Evolutionary conservation across 2,113 vertebrate species (phyloP), one percentile per base, ranked within the genome.

Genomic region (Verasper variegatus): DNA sequence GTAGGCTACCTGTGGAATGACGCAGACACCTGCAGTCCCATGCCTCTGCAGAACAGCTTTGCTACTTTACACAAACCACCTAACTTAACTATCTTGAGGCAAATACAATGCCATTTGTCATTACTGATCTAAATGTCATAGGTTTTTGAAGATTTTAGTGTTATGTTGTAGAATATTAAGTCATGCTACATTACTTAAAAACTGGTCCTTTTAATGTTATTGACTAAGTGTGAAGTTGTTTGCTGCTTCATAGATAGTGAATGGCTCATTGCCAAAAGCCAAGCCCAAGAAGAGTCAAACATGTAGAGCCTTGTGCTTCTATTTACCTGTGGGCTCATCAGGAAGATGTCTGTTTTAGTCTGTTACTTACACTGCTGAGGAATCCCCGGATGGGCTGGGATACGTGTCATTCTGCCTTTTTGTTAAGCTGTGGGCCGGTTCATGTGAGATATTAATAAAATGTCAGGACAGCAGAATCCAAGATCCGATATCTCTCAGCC

Each of bases 291-390:
- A 70, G 20, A 23, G 31, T 69, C 52, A 15, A 51, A 78, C 90
- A 5, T 86, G 90, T 86, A 63, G 64, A 73, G 80, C 52, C 85
- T 13, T 89, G 90, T 64, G 3, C 68, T 69, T 31, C 24, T 45
- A 8, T 81, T 70, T 73, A 65, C 35, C 59, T 65, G n/a, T 57
- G 67, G 12, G 31, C 78, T 74, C 71, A 69, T 76, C 20, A 49
- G 64, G 45, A 80, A 80, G 51, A 52, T 21, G 27, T 68, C 65
- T 73, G 21, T 62, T 55, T 54, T 6, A 8, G 49, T 57, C 12
- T 69, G 55, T 61, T 67, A 20, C 42, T 67, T 27, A 60, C 21
- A 9, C 27, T 76, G 21, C 63, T 68, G 1, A 71, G 14, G 31
- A 84, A 52, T 20, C 58, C 10, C 18, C 6, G 20, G 14, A 54